A percentile compares a stretch with the other conserved stretches of the same genome.
Conservation (phyloP, 2,797 vertebrate species). For the Catamblyrhynchus diadema region DNA sequence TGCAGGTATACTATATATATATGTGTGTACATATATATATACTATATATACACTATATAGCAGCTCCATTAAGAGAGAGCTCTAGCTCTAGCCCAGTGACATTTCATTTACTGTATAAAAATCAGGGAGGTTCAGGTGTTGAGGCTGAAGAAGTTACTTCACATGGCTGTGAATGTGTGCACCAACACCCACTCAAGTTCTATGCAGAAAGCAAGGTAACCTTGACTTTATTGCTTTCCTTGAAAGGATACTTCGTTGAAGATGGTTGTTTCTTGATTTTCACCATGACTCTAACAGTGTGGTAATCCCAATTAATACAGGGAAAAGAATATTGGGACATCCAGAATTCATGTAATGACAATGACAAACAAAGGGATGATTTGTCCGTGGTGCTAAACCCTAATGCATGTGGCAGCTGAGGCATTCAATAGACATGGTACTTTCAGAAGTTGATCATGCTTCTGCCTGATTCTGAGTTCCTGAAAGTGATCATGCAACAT, state of each 20-base stretch:
- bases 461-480: not conserved
- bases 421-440: not conserved
- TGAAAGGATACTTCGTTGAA: not conserved
- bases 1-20: not conserved
- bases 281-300: not conserved
- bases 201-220: not conserved
- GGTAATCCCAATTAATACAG: not conserved
- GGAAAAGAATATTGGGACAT: not conserved
- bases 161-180: accelerated
- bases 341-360: not conserved
- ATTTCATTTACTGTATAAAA: not conserved
- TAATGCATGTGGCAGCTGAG: not conserved
- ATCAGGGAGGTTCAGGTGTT: not conserved
- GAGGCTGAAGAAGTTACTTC: not conserved
- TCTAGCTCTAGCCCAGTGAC: not conserved
- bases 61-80: not conserved
- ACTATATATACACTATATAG: not conserved
- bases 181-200: not conserved
- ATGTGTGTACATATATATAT: too few species aligned
- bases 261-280: not conserved
- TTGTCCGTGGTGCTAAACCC: accelerated
- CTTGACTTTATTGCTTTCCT: not conserved
- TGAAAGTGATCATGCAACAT: not conserved
- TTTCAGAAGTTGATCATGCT: not conserved
- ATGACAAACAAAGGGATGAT: not conserved